Conservation (phyloP, 2,888 invertebrate genomes). For the Ophioninae sp. region DNA sequence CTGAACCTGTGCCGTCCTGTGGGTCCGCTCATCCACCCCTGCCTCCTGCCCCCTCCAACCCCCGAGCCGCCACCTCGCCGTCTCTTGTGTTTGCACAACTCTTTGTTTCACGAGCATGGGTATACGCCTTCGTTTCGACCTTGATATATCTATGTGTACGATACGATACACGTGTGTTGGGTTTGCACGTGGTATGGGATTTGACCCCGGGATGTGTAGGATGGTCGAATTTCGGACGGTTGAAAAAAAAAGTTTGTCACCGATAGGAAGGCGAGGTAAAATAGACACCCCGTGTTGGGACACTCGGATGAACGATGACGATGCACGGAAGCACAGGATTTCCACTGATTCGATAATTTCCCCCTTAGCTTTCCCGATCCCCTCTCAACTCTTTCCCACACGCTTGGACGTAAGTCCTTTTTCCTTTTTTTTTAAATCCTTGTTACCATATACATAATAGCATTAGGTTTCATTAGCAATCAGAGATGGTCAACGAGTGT, state of each 20-base stretch:
- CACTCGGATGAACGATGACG: slow-evolving; percentile 37
- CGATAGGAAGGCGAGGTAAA: slow-evolving; percentile 34
- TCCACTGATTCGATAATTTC: slow-evolving; percentile 22
- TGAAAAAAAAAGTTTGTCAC: slow-evolving; percentile 58
- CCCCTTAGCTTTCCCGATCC: slow-evolving; percentile 16
- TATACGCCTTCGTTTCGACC: slow-evolving; percentile 54
- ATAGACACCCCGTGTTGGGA: slow-evolving; percentile 20
- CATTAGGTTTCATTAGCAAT: slow-evolving; percentile 81
- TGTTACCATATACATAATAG: slow-evolving; percentile 80
- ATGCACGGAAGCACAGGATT: slow-evolving; percentile 12
- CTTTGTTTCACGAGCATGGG: slow-evolving; percentile 77
- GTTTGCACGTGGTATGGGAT: slow-evolving; percentile 31
- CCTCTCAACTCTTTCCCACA: slow-evolving; percentile 40
- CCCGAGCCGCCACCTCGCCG: not conserved
- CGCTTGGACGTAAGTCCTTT: slow-evolving; percentile 71
- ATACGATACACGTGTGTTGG: slow-evolving; percentile 17
- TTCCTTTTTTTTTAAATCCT: slow-evolving; percentile 65
- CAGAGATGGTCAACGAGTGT: slow-evolving; percentile 77
- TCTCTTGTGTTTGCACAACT: slow-evolving; percentile 78
- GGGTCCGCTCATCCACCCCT: slow-evolving; percentile 21
- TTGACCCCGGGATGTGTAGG: slow-evolving; percentile 20
- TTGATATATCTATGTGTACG: slow-evolving; percentile 15
- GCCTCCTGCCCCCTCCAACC: not conserved
- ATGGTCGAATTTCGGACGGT: slow-evolving; percentile 45
- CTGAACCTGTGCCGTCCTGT: slow-evolving; percentile 26